phyloP scores from a whole-genome alignment of 2,888 invertebrate species.

The Nomada ferruginata region DNA sequence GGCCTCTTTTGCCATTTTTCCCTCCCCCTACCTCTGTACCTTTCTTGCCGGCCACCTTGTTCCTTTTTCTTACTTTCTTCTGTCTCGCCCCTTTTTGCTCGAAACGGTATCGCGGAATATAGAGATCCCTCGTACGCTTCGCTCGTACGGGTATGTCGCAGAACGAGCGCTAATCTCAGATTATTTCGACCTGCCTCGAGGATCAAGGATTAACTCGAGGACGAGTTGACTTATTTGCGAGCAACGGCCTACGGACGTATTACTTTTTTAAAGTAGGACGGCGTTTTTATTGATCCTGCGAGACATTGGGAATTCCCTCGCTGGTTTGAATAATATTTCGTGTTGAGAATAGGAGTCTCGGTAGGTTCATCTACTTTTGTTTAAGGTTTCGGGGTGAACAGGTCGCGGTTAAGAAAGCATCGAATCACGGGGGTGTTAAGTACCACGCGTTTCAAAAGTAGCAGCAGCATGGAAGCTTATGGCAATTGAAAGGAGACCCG shows the following conservation, averaged over 20 bases:
- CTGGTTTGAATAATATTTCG: not conserved
- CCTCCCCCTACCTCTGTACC: conserved; percentile 22
- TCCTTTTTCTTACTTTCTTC: conserved; percentile 10
- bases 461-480: too few relatives aligned
- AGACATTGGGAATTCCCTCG: not conserved
- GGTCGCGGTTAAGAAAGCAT: too few relatives aligned
- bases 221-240: conserved; percentile 67
- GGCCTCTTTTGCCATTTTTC: conserved; percentile 33
- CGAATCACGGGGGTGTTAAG: too few relatives aligned
- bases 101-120: not conserved
- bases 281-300: not conserved
- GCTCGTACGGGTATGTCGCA: conserved; percentile 31
- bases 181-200: conserved; percentile 79
- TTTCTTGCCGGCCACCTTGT: not conserved
- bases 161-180: conserved; percentile 79
- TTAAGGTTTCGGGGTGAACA: too few relatives aligned
- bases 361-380: too few relatives aligned
- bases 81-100: not conserved
- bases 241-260: conserved; percentile 34
- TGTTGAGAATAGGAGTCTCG: not conserved
- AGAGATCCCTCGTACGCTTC: not conserved
- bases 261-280: conserved; percentile 11
- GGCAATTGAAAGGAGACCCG: too few relatives aligned
- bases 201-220: conserved; percentile 81
- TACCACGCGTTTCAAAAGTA: too few relatives aligned